Conservation (phyloP, 2,113 vertebrate genomes). For the Amia ocellicauda region DNA sequence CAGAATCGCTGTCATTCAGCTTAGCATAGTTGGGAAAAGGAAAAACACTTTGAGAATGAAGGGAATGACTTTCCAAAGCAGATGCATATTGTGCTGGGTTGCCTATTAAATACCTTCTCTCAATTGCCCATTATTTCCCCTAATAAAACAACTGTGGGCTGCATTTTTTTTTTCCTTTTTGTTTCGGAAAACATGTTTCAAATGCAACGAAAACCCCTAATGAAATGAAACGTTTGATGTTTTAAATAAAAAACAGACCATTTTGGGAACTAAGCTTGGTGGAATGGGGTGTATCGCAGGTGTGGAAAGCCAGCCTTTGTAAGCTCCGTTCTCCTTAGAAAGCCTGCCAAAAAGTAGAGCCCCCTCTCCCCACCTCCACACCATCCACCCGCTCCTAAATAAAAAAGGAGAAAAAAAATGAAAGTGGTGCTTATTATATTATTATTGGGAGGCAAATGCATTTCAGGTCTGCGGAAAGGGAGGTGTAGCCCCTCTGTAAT, state of each 20-base stretch:
- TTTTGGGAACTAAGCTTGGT: constrained; percentile 52
- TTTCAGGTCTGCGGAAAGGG: constrained; percentile 17
- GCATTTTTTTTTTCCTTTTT: constrained; percentile 59
- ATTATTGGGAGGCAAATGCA: constrained; percentile 55
- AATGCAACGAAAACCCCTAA: constrained; percentile 61
- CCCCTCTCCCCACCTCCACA: constrained; percentile 53
- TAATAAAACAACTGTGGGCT: constrained; percentile 70
- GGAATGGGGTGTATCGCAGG: constrained; percentile 64
- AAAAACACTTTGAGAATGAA: constrained; percentile 41
- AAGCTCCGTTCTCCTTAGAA: constrained; percentile 65
- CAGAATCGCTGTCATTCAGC: constrained; percentile 7
- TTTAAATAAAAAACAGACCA: constrained; percentile 71
- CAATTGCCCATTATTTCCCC: constrained; percentile 73
- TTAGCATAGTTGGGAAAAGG: constrained; percentile 23
- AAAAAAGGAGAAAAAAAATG: constrained; percentile 26
- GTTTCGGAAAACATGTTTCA: constrained; percentile 72
- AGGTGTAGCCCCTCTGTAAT: not conserved
- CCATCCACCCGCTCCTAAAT: constrained; percentile 51
- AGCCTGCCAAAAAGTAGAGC: constrained; percentile 57
- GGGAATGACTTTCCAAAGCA: constrained; percentile 47
- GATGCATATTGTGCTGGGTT: constrained; percentile 54
- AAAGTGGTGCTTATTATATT: constrained; percentile 59
- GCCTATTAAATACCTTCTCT: constrained; percentile 75
- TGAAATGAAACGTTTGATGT: constrained; percentile 78
- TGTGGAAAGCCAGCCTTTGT: constrained; percentile 66